Base-by-base conservation (phyloP, 1,140 invertebrate species). In the Drosophila mayri region DNA sequence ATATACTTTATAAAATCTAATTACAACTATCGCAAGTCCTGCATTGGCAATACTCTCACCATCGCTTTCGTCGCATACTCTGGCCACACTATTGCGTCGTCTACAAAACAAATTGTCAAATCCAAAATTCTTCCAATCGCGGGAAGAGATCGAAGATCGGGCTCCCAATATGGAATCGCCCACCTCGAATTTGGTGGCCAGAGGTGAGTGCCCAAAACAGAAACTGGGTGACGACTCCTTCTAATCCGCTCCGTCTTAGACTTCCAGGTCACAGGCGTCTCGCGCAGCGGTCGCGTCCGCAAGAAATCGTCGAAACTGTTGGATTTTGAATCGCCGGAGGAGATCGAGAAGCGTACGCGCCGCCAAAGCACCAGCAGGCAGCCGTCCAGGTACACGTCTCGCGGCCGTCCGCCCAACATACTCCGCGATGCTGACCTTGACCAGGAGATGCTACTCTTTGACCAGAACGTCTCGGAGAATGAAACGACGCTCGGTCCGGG, bases 221-320 rank as follows among this genome's bases (percentile, higher is more conserved):
- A 16, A 1, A 25, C 46, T 16, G 16, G 8, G 0, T 4, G 28
- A 32, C 20, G 44, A 44, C 37, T 12, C 4, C 28, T 50, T 40
- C 10, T 43, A 28, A 50, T 11, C 22, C 9, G 20, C 3, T 55
- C 3, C 20, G 6, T 3, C 8, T 70, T 61, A 96, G 96, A 96
- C 94, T 93, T 97, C 86, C 96, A 97, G 93, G 96, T 97, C 22
- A 96, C 96, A 50, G 97, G 96, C 32, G 95, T 98, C 25, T 98
- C 97, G 6, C 73, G 92, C 57, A 98, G 97, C 84, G 97, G 97
- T 20, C 94, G 97, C 47, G 97, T 99, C 1, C 94, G 97, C 43
- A 99, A 99, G 93, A 99, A 99, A 93, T 98, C 98, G 9, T 98
- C 97, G 1, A 99, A 99, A 93, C 93, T 99, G 12, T 96, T 98